Evolutionary conservation across 2,797 vertebrate genomes (phyloP), one percentile per base, ranked within the genome.

Genomic region (Yasuhikotakia modesta): DNA sequence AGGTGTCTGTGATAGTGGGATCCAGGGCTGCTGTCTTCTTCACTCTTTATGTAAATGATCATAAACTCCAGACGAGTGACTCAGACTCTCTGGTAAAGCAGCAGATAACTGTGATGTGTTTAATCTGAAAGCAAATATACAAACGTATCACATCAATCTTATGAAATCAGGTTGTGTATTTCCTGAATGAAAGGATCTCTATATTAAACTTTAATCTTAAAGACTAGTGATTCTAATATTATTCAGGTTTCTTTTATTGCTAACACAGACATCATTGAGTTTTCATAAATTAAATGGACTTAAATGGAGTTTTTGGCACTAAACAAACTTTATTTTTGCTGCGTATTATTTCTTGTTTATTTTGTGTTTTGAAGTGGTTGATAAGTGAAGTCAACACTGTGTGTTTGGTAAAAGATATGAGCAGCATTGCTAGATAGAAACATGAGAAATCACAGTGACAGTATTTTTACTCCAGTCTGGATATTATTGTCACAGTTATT

Each of bases 31-130:
- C 94, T 88, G 90, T 92, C 52, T 90, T 95, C 87, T 91, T 93
- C 86, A 92, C 90, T 90, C 92, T 95, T 0, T 94, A 94, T 87
- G 91, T 93, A 91, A 95, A 91, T 74, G 94, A 95, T 90, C 94
- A 95, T 88, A 94, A 89, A 81, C 93, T 91, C 83, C 92, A 90
- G 82, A 70, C 88, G 77, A 88, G 88, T 84, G 84, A 88, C 81
- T 69, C 81, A 63, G 85, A 87, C 84, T 89, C 92, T 75, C 85
- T 88, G 94, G 94, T 94, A 93, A 93, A 91, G 27, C 32, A 67
- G 35, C 17, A 63, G 7, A 39, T 27, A n/a, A 35, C 12, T 14
- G 55, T 58, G 24, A 30, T 30, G 24, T 30, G 13, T 7, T 27
- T 60, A 14, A 24, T 30, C 13, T 24, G 21, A 24, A 24, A 57